These are phyloP conservation scores for Stenopsyche tienmushanensis DNA, from an alignment of 1,140 invertebrate genomes.

Conservation along the genomic window DNA sequence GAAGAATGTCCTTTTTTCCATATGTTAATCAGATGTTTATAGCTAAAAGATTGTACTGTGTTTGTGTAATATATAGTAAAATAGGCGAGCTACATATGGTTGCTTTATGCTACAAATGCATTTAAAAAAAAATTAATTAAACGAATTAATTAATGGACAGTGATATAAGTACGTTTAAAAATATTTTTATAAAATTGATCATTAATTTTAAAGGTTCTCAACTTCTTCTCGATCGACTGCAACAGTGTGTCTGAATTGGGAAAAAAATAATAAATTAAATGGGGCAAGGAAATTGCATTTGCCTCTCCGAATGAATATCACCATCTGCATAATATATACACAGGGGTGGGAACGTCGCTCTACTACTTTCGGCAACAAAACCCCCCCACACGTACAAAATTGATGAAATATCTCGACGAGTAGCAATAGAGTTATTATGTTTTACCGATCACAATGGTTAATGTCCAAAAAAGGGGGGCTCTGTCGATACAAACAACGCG, in stretches of 20 bases:
- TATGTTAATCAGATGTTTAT: too few relatives aligned
- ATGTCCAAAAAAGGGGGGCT: constrained; percentile 23
- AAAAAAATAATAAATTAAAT: constrained; percentile 41
- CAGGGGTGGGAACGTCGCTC: constrained; percentile 15
- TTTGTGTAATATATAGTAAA: too few relatives aligned
- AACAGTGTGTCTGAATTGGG: constrained; percentile 3
- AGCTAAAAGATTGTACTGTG: too few relatives aligned
- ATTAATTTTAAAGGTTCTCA: too few relatives aligned
- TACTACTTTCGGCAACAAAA: not conserved
- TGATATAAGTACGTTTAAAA: too few relatives aligned
- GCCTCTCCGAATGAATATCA: constrained; percentile 40
- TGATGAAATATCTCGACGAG: constrained; percentile 40
- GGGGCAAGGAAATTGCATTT: constrained; percentile 41
- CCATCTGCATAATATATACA: constrained; percentile 40
- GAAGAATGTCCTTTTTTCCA: too few relatives aligned
- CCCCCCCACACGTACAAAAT: constrained; percentile 17
- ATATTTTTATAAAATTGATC: too few relatives aligned
- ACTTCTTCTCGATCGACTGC: too few relatives aligned
- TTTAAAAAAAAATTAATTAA: too few relatives aligned
- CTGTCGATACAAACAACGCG: constrained; percentile 28
- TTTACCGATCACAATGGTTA: constrained; percentile 36
- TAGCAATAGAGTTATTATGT: constrained; percentile 42
- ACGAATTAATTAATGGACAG: too few relatives aligned
- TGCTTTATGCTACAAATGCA: too few relatives aligned
- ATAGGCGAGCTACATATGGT: too few relatives aligned